Evolutionary conservation across 2,113 vertebrate species (phyloP).

Genomic region (Odontophorus gujanensis): DNA sequence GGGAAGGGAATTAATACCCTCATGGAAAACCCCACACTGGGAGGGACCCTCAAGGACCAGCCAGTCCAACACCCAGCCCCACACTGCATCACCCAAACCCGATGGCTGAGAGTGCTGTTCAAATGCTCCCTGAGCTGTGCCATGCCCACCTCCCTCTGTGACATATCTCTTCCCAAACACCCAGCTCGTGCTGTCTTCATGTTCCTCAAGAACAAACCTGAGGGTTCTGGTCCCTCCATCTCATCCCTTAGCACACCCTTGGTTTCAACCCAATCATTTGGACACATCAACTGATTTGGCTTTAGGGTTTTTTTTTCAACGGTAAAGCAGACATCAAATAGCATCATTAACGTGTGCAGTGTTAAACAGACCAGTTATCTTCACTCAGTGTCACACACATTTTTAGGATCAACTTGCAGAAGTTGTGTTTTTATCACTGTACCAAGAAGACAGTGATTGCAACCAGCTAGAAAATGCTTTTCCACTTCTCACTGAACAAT

Average conservation of each 20-base stretch:
- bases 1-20: neutral
- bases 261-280: neutral
- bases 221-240: neutral
- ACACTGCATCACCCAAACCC: neutral
- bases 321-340: neutral
- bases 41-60: neutral
- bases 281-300: neutral
- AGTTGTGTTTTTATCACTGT: constrained; percentile 17
- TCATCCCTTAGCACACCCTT: neutral
- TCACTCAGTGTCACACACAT: neutral
- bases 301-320: neutral
- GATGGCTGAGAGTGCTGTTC: no score
- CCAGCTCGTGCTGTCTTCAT: neutral
- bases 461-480: constrained; percentile 17
- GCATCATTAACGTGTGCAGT: neutral
- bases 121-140: neutral
- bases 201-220: neutral
- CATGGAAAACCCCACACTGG: neutral
- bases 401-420: neutral
- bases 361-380: neutral
- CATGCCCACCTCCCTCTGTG: no score
- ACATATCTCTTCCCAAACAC: neutral
- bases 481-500: constrained; percentile 39
- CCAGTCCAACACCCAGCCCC: neutral
- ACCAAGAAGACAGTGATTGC: constrained; percentile 11